Evolutionary conservation across 2,113 vertebrate genomes (phyloP), one percentile per base, ranked within the genome.

Genomic region (Salminus brasiliensis): DNA sequence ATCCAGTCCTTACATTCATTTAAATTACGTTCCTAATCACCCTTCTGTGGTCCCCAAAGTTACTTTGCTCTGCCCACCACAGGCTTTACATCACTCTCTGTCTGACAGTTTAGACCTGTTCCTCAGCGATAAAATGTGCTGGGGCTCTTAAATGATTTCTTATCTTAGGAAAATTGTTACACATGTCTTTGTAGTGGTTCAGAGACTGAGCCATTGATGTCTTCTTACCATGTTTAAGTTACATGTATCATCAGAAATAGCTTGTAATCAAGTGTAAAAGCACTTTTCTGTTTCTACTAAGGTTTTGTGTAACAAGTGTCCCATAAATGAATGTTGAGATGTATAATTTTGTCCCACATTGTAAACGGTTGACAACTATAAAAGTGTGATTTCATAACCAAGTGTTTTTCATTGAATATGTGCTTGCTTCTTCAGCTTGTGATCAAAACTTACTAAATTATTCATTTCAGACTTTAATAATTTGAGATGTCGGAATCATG

Each of bases 291-390:
- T 60, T 60, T 29, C 27, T 16, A 12, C 11, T 29, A 1, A 60
- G 5, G 2, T 70, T 39, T 18, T 43, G 49, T 57, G 30, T n/a
- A 78, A 78, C 21, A 49, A 30, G 0, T n/a, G n/a, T 62, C 41
- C 47, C n/a, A 7, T 60, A 18, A 47, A 47, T 23, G 32, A 25
- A 11, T 53, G 3, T 49, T 18, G 41, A 59, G 39, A 71, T 78
- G 76, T 73, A 41, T 45, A 27, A 36, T 52, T 79, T 79, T 65
- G 45, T 66, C 69, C 32, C 16, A 36, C 27, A 34, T 5, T 68
- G 63, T 45, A 49, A 62, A 67, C 32, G 1, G 29, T 8, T 78
- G 34, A 69, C 30, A 29, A 4, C 39, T 63, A 74, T 49, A 76
- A 77, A 15, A n/a, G 16, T 30, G 47, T 23, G 5, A 21, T 77